phyloP scores from a whole-genome alignment of 2,113 vertebrate genomes.

The Cynoglossus semilaevis region DNA sequence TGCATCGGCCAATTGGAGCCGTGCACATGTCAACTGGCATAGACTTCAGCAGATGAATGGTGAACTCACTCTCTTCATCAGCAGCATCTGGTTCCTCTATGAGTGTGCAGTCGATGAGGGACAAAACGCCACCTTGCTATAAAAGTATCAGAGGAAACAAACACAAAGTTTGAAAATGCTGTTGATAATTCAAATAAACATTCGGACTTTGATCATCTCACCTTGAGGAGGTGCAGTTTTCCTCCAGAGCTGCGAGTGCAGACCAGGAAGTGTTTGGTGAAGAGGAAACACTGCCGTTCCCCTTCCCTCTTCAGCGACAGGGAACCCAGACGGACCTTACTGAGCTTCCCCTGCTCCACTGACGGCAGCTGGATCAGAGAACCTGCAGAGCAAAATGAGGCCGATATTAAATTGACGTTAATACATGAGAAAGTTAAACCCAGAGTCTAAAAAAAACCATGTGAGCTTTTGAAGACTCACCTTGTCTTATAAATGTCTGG shows the following conservation, averaged over 20 bases:
- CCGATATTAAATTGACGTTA: constrained; percentile 15
- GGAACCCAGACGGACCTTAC: constrained; percentile 95
- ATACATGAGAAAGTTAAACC: no score
- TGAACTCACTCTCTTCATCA: constrained; percentile 92
- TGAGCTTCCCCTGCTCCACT: constrained; percentile 94
- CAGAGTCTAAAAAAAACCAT: no score
- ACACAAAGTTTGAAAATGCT: not conserved
- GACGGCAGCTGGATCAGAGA: constrained; percentile 98
- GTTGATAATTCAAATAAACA: not conserved
- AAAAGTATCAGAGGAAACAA: constrained; percentile 46
- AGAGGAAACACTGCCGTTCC: constrained; percentile 97
- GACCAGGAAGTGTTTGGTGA: constrained; percentile 97
- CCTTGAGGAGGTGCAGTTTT: constrained; percentile 97
- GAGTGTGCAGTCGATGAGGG: constrained; percentile 93
- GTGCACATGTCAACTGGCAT: not conserved
- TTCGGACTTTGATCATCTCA: constrained; percentile 48
- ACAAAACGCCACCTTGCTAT: constrained; percentile 95
- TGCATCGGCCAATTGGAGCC: constrained; percentile 32
- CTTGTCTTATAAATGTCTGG: constrained; percentile 95
- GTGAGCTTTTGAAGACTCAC: constrained; percentile 68
- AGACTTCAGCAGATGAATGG: not conserved
- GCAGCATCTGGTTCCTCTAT: constrained; percentile 89
- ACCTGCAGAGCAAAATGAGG: constrained; percentile 71
- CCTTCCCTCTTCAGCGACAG: constrained; percentile 97
- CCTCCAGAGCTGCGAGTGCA: constrained; percentile 98